phyloP scores from a whole-genome alignment of 2,113 vertebrate genomes.

The Ictidomys tridecemlineatus region DNA sequence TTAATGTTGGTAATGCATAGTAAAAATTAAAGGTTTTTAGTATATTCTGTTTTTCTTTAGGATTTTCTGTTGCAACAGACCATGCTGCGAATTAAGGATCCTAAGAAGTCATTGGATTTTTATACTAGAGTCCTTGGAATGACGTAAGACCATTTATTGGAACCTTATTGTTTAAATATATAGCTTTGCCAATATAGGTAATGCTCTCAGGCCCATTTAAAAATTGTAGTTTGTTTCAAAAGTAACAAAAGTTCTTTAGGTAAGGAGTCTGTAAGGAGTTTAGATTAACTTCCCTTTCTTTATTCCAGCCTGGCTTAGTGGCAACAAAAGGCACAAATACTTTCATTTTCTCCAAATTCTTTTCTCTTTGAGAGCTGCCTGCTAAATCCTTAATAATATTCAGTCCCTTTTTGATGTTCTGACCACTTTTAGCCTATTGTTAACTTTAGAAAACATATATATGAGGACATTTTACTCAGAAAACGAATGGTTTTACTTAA shows the following conservation, averaged over 20 bases:
- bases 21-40: background rate
- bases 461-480: background rate
- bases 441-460: slow-evolving; percentile 5
- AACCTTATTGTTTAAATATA: background rate
- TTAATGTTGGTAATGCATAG: background rate
- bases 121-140: slow-evolving; percentile 98
- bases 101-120: slow-evolving; percentile 97
- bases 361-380: background rate
- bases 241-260: background rate
- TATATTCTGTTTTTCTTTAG: slow-evolving; percentile 81
- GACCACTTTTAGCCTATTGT: background rate
- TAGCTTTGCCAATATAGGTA: background rate
- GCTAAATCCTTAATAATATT: background rate
- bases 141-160: slow-evolving; percentile 90
- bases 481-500: slow-evolving; percentile 12
- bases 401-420: background rate
- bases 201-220: background rate
- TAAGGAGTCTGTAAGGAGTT: background rate
- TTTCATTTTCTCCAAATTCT: background rate
- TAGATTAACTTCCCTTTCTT: background rate
- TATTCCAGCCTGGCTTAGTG: background rate
- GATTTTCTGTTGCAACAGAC: slow-evolving; percentile 99
- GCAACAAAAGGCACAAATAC: background rate
- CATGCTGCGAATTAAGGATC: slow-evolving; percentile 98
- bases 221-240: slow-evolving; percentile 38